A percentile compares a stretch with the other conserved stretches of the same genome.
phyloP scores from a whole-genome alignment of 1,140 invertebrate genomes.

The Orius insidiosus region DNA sequence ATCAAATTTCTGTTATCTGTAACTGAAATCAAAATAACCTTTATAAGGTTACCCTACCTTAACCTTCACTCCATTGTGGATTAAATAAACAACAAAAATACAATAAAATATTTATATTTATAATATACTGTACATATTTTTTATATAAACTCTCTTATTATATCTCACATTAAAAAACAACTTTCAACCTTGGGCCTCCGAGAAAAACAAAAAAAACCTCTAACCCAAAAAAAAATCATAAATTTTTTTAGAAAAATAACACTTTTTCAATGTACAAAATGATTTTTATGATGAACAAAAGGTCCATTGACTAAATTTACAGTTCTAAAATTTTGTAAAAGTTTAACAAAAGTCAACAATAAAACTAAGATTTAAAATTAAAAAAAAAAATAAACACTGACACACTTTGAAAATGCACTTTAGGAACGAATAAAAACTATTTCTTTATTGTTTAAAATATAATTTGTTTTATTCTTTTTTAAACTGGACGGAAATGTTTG shows the following conservation, averaged over 20 bases:
- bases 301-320: constrained; percentile 4
- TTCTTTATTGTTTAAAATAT: neutral
- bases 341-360: neutral
- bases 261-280: neutral
- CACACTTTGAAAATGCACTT: neutral
- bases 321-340: constrained; percentile 3
- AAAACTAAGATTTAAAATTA: neutral
- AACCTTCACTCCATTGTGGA: too few species aligned
- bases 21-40: too few species aligned
- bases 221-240: constrained; percentile 6
- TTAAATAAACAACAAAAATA: neutral
- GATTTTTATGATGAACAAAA: neutral
- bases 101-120: constrained; percentile 11
- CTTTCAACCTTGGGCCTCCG: constrained; percentile 8
- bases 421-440: constrained; percentile 1
- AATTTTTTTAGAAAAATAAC: constrained; percentile 2
- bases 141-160: constrained; percentile 6
- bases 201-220: neutral
- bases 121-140: constrained; percentile 8
- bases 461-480: neutral
- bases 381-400: neutral
- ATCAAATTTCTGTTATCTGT: too few species aligned
- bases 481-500: neutral
- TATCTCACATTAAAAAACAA: constrained; percentile 7
- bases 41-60: too few species aligned